Percentiles rank a stretch among this genome's conserved stretches.
These are phyloP conservation scores for Ennomos fuscantarius DNA, from an alignment of 2,888 invertebrate species.

Conservation along the genomic window DNA sequence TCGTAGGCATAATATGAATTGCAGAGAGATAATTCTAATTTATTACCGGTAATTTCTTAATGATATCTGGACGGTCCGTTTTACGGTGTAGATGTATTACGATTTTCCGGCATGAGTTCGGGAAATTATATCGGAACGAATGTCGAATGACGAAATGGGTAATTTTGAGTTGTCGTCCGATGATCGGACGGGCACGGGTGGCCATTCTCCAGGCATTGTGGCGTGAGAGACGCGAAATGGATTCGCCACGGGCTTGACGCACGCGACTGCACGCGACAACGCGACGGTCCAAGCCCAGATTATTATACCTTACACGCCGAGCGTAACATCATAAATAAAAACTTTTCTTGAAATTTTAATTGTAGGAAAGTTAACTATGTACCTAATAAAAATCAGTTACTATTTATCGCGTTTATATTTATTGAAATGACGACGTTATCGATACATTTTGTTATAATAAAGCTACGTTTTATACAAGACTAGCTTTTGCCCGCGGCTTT, in stretches of 20 bases:
- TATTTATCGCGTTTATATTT: too few species aligned
- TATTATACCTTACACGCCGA: not conserved
- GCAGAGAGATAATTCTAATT: constrained; percentile 49
- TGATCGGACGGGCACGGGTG: constrained; percentile 39
- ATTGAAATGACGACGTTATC: too few species aligned
- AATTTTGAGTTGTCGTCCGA: constrained; percentile 70
- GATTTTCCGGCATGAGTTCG: constrained; percentile 63
- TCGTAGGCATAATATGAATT: constrained; percentile 20
- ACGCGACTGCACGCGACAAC: constrained; percentile 57
- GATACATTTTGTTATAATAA: too few species aligned
- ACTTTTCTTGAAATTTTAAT: not conserved
- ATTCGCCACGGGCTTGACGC: constrained; percentile 69
- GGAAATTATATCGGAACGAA: constrained; percentile 80
- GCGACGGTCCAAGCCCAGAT: not conserved
- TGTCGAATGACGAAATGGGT: constrained; percentile 72
- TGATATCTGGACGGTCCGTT: constrained; percentile 44
- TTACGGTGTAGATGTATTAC: constrained; percentile 38
- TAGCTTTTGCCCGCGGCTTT: too few species aligned
- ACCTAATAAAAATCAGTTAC: not conserved
- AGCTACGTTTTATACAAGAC: too few species aligned
- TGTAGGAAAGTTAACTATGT: not conserved
- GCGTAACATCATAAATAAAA: too few species aligned
- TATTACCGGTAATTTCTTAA: constrained; percentile 53
- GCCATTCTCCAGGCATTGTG: constrained; percentile 64
- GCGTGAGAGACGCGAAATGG: constrained; percentile 63